A percentile compares a stretch with the other conserved stretches of the same genome.
Evolutionary conservation across 2,113 vertebrate species (phyloP).

Genomic region (Thamnophis sirtalis): DNA sequence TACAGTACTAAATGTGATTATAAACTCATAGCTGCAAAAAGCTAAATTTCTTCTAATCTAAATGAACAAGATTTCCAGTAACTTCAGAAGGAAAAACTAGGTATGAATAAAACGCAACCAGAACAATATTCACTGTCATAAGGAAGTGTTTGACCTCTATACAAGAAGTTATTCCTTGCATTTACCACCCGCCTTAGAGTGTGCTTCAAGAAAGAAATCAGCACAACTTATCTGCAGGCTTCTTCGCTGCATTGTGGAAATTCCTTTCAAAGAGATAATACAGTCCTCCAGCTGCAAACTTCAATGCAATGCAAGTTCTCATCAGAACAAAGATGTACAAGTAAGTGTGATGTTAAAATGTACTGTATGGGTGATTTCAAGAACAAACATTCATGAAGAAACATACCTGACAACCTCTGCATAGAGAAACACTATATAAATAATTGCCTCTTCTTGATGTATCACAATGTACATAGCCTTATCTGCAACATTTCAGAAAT

Average conservation of each 20-base stretch:
- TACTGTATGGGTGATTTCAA: not conserved
- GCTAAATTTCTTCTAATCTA: not conserved
- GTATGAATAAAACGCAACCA: not conserved
- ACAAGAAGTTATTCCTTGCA: not conserved
- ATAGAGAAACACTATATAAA: not conserved
- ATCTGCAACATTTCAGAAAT: constrained; percentile 41
- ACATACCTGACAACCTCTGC: not conserved
- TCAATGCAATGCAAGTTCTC: constrained; percentile 7
- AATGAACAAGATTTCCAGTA: not conserved
- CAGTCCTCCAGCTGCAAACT: constrained; percentile 34
- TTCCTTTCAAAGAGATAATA: not conserved
- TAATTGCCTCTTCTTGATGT: not conserved
- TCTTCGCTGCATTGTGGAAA: not conserved
- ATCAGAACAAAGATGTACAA: constrained; percentile 4
- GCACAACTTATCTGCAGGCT: not conserved
- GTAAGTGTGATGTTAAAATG: constrained; percentile 1
- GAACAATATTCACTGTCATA: not conserved
- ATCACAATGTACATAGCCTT: constrained; percentile 1
- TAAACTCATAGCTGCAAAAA: not conserved
- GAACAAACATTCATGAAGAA: not conserved
- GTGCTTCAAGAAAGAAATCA: not conserved
- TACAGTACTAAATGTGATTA: not conserved
- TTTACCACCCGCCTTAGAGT: not conserved
- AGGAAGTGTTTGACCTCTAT: not conserved
- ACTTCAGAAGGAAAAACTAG: not conserved